Evolutionary conservation across 92 coral and sea anemone species (phyloP), one percentile per base, ranked within the genome.

Genomic region (Palythoa grandiflora): DNA sequence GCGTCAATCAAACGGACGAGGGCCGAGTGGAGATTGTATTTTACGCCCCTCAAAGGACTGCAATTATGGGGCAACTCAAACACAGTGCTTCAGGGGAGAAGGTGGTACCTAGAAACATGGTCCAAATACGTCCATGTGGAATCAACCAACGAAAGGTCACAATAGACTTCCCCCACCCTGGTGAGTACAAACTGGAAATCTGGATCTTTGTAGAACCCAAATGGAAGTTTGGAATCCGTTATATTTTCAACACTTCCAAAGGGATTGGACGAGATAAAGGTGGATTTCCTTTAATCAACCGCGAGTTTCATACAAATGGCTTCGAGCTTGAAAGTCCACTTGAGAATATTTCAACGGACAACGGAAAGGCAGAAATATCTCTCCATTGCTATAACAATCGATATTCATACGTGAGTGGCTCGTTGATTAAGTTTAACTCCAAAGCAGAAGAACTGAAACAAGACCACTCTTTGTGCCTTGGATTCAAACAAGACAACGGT

Each of bases 211-310:
- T 86, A 59, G 91, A 90, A 57, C 80, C 84, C 3, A 92, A 79
- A 75, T 93, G 95, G 98, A 88, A 84, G 79, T 87, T 81, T 28
- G 96, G 96, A 73, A 94, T 95, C 44, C 84, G 92, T 72, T 95
- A 95, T 77, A 77, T 83, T 39, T 75, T 95, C 85, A 88, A 73
- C 38, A 87, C 96, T 60, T 63, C 92, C 66, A 93, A 87, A 16
- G 98, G 98, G 16, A 92, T 95, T 53, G 98, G 96, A 7, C 84
- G 91, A 55, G 87, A 86, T 70, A 88, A 89, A 40, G 98, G 98
- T 3, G 98, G 98, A n/a, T 95, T 93, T 88, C 98, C 98, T 19
- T 71, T 68, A 59, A 78, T 95, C 1, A 81, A 91, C 59, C 59
- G 83, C 15, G 90, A 89, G 9, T 91, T 95, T 15, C 85, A 95